Evolutionary conservation across 2,113 vertebrate species (phyloP), one percentile per base, ranked within the genome.

Genomic region (Tachycineta bicolor): DNA sequence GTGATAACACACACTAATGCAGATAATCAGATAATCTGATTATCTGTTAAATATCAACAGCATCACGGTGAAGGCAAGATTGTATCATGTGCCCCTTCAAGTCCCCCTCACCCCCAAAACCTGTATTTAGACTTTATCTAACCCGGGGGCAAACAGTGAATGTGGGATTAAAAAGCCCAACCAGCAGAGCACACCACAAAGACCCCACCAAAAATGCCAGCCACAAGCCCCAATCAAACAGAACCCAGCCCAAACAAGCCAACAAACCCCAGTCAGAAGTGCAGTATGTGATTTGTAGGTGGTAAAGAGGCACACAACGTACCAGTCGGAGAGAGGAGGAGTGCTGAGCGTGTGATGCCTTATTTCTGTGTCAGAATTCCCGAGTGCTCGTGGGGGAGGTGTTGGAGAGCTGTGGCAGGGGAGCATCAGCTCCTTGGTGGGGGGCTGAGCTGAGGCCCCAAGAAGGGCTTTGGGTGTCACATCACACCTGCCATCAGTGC

Each of bases 301-400:
- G 63, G 33, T 90, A 9, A 37, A 62, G n/a, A 26, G n/a, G 59
- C 43, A 12, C 34, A 24, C 8, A 28, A 34, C 6, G 49, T 69
- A 39, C 49, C 43, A 79, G 67, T 31, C 3, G 11, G 73, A 12
- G 80, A 33, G 87, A 74, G 81, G 63, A n/a, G 90, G 74, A 64
- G 44, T 49, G 71, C 22, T 24, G 15, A 63, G 62, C n/a, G 9
- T 33, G 41, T 71, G 75, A 44, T 71, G 58, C 24, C 2, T 86
- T 47, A 58, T 86, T 92, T 86, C 71, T 86, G 71, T 6, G 19
- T 8, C 34, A 20, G 2, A 37, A 14, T 12, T 62, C 37, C 60
- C 0, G 0, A 9, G 25, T 28, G 52, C 8, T 28, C 2, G 11
- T 33, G 60, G 37, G 46, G 4, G 14, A 62, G 13, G 1, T 68